These are phyloP conservation scores for Peromyscus attwateri DNA, from an alignment of 2,797 vertebrate species.

Conservation along the genomic window DNA sequence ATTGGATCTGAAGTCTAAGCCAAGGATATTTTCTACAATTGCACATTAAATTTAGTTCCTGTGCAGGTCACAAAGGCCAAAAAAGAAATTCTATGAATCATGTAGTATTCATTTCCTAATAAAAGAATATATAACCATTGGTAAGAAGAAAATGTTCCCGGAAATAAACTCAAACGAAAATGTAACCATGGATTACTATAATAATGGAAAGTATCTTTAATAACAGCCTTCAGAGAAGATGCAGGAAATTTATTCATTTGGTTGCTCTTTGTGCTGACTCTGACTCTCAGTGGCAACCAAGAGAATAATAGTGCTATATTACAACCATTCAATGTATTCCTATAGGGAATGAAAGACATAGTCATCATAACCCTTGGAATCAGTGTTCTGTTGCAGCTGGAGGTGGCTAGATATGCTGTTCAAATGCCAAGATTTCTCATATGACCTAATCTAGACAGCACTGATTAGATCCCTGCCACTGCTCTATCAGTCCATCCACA, in stretches of 20 bases:
- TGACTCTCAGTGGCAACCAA: constrained; percentile 44
- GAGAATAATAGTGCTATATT: constrained; percentile 42
- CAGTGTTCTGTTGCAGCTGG: not conserved
- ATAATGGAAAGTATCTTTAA: constrained; percentile 76
- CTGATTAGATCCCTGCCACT: not conserved
- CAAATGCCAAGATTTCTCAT: not conserved
- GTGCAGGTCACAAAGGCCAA: constrained; percentile 76
- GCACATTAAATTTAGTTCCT: constrained; percentile 75
- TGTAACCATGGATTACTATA: constrained; percentile 49
- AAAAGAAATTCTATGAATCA: constrained; percentile 77
- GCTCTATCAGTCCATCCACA: not conserved
- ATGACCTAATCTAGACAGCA: too few relatives aligned
- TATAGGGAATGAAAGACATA: not conserved
- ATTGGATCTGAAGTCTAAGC: constrained; percentile 62
- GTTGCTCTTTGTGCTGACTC: constrained; percentile 44
- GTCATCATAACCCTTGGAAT: not conserved
- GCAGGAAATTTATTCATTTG: constrained; percentile 60
- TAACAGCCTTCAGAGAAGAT: constrained; percentile 52
- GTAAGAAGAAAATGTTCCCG: constrained; percentile 73
- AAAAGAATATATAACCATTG: constrained; percentile 66
- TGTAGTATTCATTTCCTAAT: constrained; percentile 82
- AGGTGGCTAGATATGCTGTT: not conserved
- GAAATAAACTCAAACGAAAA: constrained; percentile 77
- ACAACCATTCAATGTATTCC: not conserved
- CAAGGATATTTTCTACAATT: constrained; percentile 72